Conservation (phyloP, 2,888 invertebrate species). For the Aradus depressus region DNA sequence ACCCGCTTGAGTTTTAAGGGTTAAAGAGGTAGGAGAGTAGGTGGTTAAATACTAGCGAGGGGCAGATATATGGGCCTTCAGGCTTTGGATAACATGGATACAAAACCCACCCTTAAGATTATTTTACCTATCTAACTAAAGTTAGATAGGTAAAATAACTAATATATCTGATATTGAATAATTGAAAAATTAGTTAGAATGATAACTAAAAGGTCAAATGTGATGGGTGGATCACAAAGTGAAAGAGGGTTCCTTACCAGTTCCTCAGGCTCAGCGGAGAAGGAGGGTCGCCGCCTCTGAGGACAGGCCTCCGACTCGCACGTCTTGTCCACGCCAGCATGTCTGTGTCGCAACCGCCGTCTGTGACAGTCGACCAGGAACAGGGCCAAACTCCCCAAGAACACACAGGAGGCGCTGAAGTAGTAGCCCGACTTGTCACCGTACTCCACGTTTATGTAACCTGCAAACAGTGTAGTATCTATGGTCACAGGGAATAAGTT, state of each 20-base stretch:
- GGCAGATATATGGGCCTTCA: too few relatives aligned
- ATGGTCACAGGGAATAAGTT: too few relatives aligned
- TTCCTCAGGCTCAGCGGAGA: conserved; percentile 47
- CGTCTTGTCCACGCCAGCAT: conserved; percentile 47
- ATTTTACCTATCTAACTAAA: too few relatives aligned
- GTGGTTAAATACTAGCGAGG: too few relatives aligned
- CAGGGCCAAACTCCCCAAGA: conserved; percentile 62
- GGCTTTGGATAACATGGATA: too few relatives aligned
- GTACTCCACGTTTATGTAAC: conserved; percentile 66
- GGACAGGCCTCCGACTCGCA: conserved; percentile 48
- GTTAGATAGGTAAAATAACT: too few relatives aligned
- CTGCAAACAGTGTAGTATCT: conserved; percentile 39
- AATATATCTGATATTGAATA: too few relatives aligned
- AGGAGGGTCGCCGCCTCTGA: conserved; percentile 45
- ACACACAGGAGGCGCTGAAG: conserved; percentile 67
- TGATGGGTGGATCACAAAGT: neutral
- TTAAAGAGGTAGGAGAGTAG: too few relatives aligned
- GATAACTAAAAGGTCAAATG: too few relatives aligned
- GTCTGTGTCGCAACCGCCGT: conserved; percentile 57
- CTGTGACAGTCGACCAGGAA: conserved; percentile 72
- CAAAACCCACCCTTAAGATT: too few relatives aligned
- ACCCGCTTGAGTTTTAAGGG: too few relatives aligned
- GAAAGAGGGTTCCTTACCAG: conserved; percentile 19
- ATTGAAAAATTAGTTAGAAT: too few relatives aligned
- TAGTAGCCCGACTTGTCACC: conserved; percentile 72